These are phyloP conservation scores for Perccottus glenii DNA, from an alignment of 2,113 vertebrate genomes.

Conservation along the genomic window DNA sequence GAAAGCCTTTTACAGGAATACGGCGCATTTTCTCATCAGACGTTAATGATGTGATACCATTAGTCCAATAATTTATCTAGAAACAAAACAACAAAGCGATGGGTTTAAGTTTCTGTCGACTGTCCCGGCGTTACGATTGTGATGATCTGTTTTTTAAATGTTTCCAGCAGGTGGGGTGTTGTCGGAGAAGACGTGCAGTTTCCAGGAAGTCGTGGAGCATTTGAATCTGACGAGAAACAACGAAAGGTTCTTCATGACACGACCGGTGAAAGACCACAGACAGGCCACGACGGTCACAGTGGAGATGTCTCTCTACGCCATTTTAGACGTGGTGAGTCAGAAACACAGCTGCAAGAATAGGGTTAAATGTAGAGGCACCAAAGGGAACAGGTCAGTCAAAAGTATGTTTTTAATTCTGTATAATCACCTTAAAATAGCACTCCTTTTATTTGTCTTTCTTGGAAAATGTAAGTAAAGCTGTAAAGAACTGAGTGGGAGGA, in stretches of 20 bases:
- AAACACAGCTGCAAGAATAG: constrained; percentile 12
- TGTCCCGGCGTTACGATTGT: too few relatives aligned
- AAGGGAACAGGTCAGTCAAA: too few relatives aligned
- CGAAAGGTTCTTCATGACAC: not conserved
- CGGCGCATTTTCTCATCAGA: too few relatives aligned
- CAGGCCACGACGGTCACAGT: not conserved
- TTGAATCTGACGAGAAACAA: not conserved
- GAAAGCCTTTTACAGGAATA: too few relatives aligned
- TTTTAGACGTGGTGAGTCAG: not conserved
- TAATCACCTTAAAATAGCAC: too few relatives aligned
- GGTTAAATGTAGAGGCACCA: not conserved
- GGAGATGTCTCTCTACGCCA: not conserved
- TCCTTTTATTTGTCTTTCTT: too few relatives aligned
- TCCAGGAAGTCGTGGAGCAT: constrained; percentile 65
- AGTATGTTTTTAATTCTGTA: too few relatives aligned
- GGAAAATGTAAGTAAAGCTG: too few relatives aligned
- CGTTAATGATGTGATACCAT: too few relatives aligned
- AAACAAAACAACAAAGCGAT: not conserved
- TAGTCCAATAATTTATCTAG: too few relatives aligned
- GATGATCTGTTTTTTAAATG: not conserved
- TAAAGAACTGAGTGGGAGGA: too few relatives aligned
- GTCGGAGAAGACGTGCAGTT: constrained; percentile 54
- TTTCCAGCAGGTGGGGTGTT: constrained; percentile 11
- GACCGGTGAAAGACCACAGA: not conserved
- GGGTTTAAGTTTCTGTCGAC: not conserved